phyloP scores from a whole-genome alignment of 2,113 vertebrate species.

The Columba janthina region DNA sequence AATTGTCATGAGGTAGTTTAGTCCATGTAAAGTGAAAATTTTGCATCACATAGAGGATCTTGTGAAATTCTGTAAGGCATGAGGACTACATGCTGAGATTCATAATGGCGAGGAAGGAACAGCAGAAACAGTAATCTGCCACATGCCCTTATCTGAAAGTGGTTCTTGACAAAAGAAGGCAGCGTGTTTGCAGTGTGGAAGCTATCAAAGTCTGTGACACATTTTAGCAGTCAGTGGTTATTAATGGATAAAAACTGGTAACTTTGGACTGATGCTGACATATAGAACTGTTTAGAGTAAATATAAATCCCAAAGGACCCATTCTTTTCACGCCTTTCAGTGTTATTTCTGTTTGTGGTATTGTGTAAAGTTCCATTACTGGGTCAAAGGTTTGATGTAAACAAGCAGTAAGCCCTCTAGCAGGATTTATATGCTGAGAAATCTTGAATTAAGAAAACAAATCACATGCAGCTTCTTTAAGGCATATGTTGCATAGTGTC shows the following conservation, averaged over 20 bases:
- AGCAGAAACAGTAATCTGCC: conserved; percentile 59
- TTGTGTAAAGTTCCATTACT: conserved; percentile 11
- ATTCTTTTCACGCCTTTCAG: neutral
- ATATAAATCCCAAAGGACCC: neutral
- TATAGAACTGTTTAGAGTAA: neutral
- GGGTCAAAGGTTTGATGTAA: neutral
- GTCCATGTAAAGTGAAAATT: conserved; percentile 66
- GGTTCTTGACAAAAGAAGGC: conserved; percentile 46
- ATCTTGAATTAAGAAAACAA: neutral
- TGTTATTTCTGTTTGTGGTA: neutral
- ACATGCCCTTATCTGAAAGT: conserved; percentile 53
- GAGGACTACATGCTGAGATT: conserved; percentile 58
- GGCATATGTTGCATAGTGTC: neutral
- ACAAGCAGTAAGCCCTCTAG: neutral
- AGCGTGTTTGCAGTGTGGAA: neutral
- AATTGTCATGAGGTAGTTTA: conserved; percentile 27
- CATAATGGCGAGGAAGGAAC: conserved; percentile 49
- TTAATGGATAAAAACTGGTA: conserved; percentile 21
- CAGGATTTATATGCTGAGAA: neutral
- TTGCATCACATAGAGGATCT: conserved; percentile 60
- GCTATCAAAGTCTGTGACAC: conserved; percentile 36
- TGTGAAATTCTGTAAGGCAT: conserved; percentile 65
- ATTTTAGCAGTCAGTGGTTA: conserved; percentile 34
- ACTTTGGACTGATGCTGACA: neutral
- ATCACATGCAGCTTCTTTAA: neutral